Base-by-base conservation (phyloP, 1,140 invertebrate species). In the Pectinophora gossypiella region DNA sequence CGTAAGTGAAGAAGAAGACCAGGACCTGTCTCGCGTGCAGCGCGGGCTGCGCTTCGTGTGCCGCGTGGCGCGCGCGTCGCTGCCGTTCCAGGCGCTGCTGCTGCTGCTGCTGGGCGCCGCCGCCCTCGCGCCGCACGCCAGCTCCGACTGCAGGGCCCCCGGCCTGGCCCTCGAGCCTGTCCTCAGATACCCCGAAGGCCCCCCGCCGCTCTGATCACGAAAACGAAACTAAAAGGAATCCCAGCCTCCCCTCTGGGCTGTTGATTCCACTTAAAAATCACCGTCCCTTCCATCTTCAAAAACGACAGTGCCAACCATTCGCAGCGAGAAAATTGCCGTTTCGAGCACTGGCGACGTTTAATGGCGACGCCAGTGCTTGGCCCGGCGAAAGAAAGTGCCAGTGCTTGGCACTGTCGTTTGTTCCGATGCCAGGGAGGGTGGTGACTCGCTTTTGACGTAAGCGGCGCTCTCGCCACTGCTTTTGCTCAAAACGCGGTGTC, bases 21-120 rank as follows among this genome's bases (percentile, higher is more conserved):
- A 55, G 15, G 57, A 64, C 21, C 52, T 85, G 47, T 56, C 92
- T 59, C 91, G 93, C 47, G 88, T 96, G 61, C 89, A 90, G 35
- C 91, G 93, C 69, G 92, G 95, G 60, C 93, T 93, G 68, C 91
- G 93, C 40, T 97, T 97, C 90, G 89, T 98, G 69, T 92, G 93
- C 55, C 92, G 97, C 70, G 97, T 97, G 50, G 90, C 97, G 52
- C 90, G 95, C 72, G 94, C 96, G 23, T 97, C 96, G 10, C 88
- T 98, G 55, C 97, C 97, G 20, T 95, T 99, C 72, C 95, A 97
- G 86, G 94, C 95, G 23, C 85, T 98, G 56, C 94, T 98, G 89
- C 89, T 98, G 64, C 89, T 98, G 51, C 89, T 98, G 64, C 90
- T 98, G 64, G 96, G 96, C 48, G 93, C 95, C 51, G 95, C 96